phyloP scores from a whole-genome alignment of 2,113 vertebrate species.

The Myiopsitta monachus region DNA sequence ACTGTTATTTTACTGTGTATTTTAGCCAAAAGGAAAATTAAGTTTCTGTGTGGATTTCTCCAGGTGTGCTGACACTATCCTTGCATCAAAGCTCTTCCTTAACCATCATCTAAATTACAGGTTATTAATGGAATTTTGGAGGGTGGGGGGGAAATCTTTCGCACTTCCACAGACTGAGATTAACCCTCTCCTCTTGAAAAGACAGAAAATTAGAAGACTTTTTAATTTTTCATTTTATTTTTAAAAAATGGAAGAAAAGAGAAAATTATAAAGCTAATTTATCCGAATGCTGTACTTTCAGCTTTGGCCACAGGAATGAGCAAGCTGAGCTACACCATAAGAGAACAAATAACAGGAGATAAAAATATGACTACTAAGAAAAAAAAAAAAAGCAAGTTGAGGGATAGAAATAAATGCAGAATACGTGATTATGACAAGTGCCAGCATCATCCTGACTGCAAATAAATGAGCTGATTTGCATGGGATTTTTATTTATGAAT shows the following conservation, averaged over 20 bases:
- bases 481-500: slow-evolving; percentile 65
- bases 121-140: neutral
- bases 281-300: slow-evolving; percentile 38
- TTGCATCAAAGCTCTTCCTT: neutral
- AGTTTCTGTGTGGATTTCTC: neutral
- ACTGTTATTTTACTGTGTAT: neutral
- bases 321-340: slow-evolving; percentile 6
- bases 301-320: slow-evolving; percentile 6
- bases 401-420: slow-evolving; percentile 46
- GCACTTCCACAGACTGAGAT: neutral
- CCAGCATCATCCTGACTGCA: slow-evolving; percentile 17
- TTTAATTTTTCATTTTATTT: neutral
- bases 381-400: slow-evolving; percentile 12
- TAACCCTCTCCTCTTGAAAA: neutral
- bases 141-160: fast-evolving
- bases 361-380: slow-evolving; percentile 37
- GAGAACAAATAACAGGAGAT: slow-evolving; percentile 46
- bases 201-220: neutral
- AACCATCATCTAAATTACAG: neutral
- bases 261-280: neutral
- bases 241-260: neutral
- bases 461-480: slow-evolving; percentile 47
- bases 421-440: slow-evolving; percentile 33
- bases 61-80: neutral
- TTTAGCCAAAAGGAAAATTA: neutral